Percentiles rank a stretch among this genome's conserved stretches.
Conservation (phyloP, 1,140 invertebrate species). For the Apis cerana region DNA sequence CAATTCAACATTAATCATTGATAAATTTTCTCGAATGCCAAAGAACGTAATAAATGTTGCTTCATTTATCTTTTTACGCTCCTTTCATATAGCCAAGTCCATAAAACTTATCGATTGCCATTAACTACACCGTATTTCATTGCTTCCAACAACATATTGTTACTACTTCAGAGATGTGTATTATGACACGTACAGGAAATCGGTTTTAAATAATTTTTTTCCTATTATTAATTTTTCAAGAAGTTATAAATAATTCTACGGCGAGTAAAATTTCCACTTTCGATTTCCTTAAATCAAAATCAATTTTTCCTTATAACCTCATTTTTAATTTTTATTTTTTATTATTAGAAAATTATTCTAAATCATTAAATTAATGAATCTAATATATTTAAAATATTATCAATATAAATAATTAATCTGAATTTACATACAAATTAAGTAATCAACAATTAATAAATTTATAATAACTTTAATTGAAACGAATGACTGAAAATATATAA, state of each 20-base stretch:
- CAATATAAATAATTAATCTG: too few species aligned
- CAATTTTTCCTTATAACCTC: too few species aligned
- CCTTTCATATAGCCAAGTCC: constrained; percentile 43
- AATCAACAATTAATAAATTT: too few species aligned
- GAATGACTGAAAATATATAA: too few species aligned
- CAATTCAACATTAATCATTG: constrained; percentile 62
- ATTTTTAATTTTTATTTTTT: too few species aligned
- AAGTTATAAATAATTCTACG: background rate
- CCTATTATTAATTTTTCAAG: background rate
- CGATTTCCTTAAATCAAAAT: too few species aligned
- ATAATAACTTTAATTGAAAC: too few species aligned
- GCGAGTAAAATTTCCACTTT: too few species aligned
- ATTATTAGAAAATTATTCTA: too few species aligned
- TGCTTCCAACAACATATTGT: constrained; percentile 29
- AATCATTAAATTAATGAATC: too few species aligned
- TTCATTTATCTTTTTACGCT: constrained; percentile 54
- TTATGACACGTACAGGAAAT: background rate
- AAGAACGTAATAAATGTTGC: constrained; percentile 50
- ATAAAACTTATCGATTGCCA: constrained; percentile 57
- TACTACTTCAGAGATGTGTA: background rate
- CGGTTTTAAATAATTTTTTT: background rate
- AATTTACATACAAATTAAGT: too few species aligned
- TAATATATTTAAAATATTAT: too few species aligned
- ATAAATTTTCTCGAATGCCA: constrained; percentile 60
- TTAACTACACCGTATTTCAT: constrained; percentile 55